Conservation (phyloP, 2,113 vertebrate species). For the Hippoglossus stenolepis region DNA sequence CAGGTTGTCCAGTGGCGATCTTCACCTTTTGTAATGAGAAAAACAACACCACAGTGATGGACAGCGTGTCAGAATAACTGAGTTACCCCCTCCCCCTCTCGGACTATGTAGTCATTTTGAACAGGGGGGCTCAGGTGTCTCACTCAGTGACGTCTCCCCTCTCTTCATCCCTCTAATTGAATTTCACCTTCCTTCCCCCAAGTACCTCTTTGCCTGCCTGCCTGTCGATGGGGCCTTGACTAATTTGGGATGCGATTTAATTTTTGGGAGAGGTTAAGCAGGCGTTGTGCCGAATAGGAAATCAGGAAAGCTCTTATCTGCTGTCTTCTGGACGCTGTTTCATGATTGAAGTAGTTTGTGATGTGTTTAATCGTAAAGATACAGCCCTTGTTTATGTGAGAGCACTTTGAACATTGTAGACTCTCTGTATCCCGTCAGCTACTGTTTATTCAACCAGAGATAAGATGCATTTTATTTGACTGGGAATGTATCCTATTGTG, state of each 20-base stretch:
- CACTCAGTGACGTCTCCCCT: slow-evolving; percentile 41
- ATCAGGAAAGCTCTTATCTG: slow-evolving; percentile 35
- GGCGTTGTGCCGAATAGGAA: slow-evolving; percentile 9
- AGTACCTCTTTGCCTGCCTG: slow-evolving; percentile 66
- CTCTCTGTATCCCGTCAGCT: neutral
- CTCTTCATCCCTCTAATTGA: slow-evolving; percentile 73
- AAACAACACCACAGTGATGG: slow-evolving; percentile 68
- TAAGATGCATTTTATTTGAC: neutral
- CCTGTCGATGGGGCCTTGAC: slow-evolving; percentile 63
- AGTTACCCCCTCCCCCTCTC: slow-evolving; percentile 61
- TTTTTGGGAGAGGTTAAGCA: slow-evolving; percentile 57
- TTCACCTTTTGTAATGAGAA: slow-evolving; percentile 57
- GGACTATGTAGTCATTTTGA: slow-evolving; percentile 58
- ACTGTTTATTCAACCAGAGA: neutral
- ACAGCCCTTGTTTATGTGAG: neutral
- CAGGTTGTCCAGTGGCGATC: slow-evolving; percentile 28
- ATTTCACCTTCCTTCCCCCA: slow-evolving; percentile 71
- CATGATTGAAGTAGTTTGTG: slow-evolving; percentile 25
- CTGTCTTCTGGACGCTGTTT: slow-evolving; percentile 13
- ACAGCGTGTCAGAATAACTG: slow-evolving; percentile 72
- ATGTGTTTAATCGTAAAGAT: slow-evolving; percentile 10
- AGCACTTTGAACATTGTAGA: neutral
- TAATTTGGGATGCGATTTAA: slow-evolving; percentile 72
- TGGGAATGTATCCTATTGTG: neutral
- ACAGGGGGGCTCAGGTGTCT: slow-evolving; percentile 79